phyloP scores from a whole-genome alignment of 2,113 vertebrate genomes.

The Reinhardtius hippoglossoides region DNA sequence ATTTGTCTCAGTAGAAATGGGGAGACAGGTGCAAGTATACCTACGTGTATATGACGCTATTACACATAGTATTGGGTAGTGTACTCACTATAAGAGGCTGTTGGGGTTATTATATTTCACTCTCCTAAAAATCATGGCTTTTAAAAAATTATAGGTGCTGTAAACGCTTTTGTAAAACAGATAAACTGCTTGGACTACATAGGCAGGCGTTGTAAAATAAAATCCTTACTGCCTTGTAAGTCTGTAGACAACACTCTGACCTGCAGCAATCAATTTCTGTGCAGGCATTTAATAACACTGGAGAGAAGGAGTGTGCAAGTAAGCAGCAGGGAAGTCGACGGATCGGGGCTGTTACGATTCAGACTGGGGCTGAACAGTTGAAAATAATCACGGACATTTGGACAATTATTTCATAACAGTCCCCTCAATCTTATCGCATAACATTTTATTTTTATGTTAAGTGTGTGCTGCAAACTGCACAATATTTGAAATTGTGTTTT shows the following conservation, averaged over 20 bases:
- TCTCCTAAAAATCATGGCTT: background rate
- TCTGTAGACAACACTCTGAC: conserved; percentile 33
- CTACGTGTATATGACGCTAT: conserved; percentile 3
- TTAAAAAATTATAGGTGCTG: conserved; percentile 25
- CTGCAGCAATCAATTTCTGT: conserved; percentile 28
- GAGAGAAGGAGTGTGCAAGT: background rate
- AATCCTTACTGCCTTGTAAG: conserved; percentile 37
- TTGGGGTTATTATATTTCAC: conserved; percentile 24
- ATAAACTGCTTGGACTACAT: conserved; percentile 37
- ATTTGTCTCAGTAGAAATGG: conserved; percentile 17
- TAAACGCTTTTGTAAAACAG: conserved; percentile 42
- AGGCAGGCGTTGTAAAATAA: conserved; percentile 46
- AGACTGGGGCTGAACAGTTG: background rate
- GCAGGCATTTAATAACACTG: conserved; percentile 20
- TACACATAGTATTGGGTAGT: conserved; percentile 4
- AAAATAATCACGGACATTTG: background rate
- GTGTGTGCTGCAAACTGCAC: background rate
- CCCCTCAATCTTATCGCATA: background rate
- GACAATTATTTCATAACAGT: background rate
- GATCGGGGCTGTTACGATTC: background rate
- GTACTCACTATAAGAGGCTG: background rate
- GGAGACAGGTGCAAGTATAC: background rate
- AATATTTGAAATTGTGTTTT: background rate
- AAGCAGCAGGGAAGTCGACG: background rate
- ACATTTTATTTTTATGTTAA: background rate